These are phyloP conservation scores for Micrastur ruficollis DNA, from an alignment of 2,797 vertebrate species.

Conservation along the genomic window DNA sequence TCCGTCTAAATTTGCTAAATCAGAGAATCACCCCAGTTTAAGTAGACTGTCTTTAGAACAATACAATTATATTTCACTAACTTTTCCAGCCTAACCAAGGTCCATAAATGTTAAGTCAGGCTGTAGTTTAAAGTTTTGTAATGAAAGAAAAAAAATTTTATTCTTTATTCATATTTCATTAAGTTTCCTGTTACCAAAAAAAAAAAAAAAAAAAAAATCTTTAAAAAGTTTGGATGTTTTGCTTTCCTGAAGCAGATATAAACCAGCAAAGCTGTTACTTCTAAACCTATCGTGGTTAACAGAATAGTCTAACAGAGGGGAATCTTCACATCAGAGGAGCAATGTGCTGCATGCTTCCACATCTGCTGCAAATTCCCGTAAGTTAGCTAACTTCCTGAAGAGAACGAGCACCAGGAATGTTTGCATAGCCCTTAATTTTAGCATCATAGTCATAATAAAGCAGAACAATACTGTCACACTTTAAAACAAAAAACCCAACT, in stretches of 20 bases:
- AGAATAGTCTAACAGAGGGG: neutral
- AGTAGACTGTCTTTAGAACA: neutral
- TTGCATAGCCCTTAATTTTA: neutral
- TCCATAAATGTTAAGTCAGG: neutral
- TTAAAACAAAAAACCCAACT: neutral
- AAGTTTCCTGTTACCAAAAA: neutral
- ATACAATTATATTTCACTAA: neutral
- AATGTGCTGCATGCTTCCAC: neutral
- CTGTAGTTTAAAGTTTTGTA: neutral
- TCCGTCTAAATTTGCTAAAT: neutral
- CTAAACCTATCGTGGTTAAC: neutral
- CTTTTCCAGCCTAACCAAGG: neutral
- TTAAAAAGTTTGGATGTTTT: neutral
- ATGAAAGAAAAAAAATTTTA: neutral
- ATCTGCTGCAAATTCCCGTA: neutral
- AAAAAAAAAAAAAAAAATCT: neutral
- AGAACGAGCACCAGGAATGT: neutral
- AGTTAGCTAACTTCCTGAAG: neutral
- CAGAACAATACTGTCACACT: neutral
- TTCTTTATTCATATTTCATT: neutral
- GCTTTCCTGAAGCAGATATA: neutral
- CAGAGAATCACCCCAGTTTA: neutral
- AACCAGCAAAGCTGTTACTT: neutral
- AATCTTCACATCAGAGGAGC: neutral
- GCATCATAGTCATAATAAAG: neutral